Evolutionary conservation across 1,140 invertebrate species (phyloP).

Genomic region (Pogonus chalceus): DNA sequence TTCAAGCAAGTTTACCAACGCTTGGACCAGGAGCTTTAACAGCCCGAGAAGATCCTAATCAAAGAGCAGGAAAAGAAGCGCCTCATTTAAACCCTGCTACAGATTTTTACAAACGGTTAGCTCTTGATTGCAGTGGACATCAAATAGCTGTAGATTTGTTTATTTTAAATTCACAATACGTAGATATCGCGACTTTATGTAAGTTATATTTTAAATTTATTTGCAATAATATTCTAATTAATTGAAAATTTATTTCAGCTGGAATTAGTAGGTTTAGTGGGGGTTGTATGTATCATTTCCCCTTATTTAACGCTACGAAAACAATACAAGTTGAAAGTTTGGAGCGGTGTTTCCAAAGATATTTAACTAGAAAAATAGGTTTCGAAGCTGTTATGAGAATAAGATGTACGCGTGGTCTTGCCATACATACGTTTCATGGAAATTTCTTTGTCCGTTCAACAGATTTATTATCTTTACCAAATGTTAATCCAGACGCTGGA

Average conservation of each 20-base stretch:
- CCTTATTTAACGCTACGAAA: conserved; percentile 71
- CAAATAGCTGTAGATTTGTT: conserved; percentile 96
- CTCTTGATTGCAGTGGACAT: conserved; percentile 90
- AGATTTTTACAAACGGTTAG: conserved; percentile 96
- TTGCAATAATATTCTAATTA: conserved; percentile 8
- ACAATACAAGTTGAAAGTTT: conserved; percentile 62
- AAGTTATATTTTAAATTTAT: conserved; percentile 33
- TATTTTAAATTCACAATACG: conserved; percentile 84
- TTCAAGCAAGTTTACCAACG: conserved; percentile 86
- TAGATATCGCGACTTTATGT: conserved; percentile 90
- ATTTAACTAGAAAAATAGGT: conserved; percentile 93
- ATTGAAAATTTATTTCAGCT: conserved; percentile 41
- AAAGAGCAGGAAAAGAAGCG: conserved; percentile 68
- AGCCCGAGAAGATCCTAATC: conserved; percentile 76
- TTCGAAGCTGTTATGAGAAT: conserved; percentile 99
- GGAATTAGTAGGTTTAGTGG: conserved; percentile 93
- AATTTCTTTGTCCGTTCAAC: conserved; percentile 99
- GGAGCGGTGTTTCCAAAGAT: conserved; percentile 70
- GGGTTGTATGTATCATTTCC: conserved; percentile 88
- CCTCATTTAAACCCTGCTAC: conserved; percentile 84
- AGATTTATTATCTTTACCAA: conserved; percentile 90
- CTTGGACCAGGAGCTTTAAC: conserved; percentile 80
- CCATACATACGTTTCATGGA: conserved; percentile 97
- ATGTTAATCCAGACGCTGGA: conserved; percentile 95
- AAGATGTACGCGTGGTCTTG: conserved; percentile 82